Evolutionary conservation across 2,888 invertebrate genomes (phyloP), one percentile per base, ranked within the genome.

Genomic region (Cecidostiba fungosa): DNA sequence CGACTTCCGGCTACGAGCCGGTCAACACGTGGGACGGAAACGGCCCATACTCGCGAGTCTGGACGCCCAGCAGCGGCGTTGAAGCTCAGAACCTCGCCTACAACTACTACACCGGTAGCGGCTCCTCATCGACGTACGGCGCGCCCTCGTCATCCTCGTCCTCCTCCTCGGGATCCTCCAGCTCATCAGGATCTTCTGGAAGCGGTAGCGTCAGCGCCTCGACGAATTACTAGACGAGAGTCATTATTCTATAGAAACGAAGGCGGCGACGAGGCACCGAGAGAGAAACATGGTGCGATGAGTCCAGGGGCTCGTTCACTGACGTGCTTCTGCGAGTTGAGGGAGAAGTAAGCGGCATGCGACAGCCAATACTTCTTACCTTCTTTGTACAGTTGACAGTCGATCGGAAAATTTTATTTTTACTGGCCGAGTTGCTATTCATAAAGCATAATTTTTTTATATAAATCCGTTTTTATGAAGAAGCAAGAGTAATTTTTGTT

Each of bases 1-100:
- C 95, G 81, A 94, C 95, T 3, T 94, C 95, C 8, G 94, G 95
- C 6, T 94, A 94, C 47, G 93, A 95, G 29, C 96, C 96, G 47
- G 95, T 95, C 87, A 96, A 96, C 90, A 96, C 97, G 3, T 97
- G 97, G 94, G 95, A 95, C 88, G 96, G 95, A 90, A 95, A 96
- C 77, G 97, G 97, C 12, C 97, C 97, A 0, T 97, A 97, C 93
- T 95, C 97, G 74, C 95, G 97, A 88, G 95, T 96, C 0, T 97
- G 97, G 96, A 96, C 96, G 89, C 92, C 93, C 32, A 89, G 91
- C 81, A 93, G 91, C 84, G 90, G 91, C 47, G 91, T 89, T 66
- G 92, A 93, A 66, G 88, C 91, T 3, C 94, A 95, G 85, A 95
- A 95, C 8, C 90, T 93, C 76, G 93, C 93, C 36, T 93, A 93